Evolutionary conservation across 2,888 invertebrate species (phyloP), one percentile per base, ranked within the genome.

Genomic region (Thalpophila matura): DNA sequence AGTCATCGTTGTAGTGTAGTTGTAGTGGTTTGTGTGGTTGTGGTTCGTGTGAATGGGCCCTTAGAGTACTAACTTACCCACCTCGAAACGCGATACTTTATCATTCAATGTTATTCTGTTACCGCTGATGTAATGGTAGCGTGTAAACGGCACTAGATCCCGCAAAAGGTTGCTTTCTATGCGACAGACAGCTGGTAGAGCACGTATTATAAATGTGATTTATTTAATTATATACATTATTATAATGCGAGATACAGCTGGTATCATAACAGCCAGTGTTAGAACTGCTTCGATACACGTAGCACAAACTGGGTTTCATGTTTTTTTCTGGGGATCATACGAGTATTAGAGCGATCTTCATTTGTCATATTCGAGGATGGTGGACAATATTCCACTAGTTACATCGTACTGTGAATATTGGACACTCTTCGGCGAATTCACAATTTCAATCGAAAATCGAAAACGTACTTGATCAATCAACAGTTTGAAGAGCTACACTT

Each of bases 401-500:
- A 29, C 33, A 7, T 24, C 16, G 37, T 9, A 27, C 12, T 24
- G 24, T 33, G n/a, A 42, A 22, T 14, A n/a, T n/a, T n/a, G 7
- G 42, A 22, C 27, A 66, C 4, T 33, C 4, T 42, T 26, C 14
- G 12, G 27, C 9, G 12, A 45, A 60, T 29, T 27, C 5, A 33
- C 9, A 14, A 45, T 47, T 29, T 27, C 5, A 22, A 26, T 35
- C 14, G 43, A 29, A 29, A 24, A 47, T 53, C 18, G 18, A 42
- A 42, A 40, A 40, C 4, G 24, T 31, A 51, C 43, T 51, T 35
- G 14, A 47, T n/a, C 42, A 42, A 51, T 46, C 50, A 42, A 47
- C 3, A 14, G 3, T 33, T 63, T 47, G 47, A 45, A 67, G 58
- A 38, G 33, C 29, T 37, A 67, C 49, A 58, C 38, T 53, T 66